Conservation (phyloP, 2,113 vertebrate species). For the Cyprichromis sp. region DNA sequence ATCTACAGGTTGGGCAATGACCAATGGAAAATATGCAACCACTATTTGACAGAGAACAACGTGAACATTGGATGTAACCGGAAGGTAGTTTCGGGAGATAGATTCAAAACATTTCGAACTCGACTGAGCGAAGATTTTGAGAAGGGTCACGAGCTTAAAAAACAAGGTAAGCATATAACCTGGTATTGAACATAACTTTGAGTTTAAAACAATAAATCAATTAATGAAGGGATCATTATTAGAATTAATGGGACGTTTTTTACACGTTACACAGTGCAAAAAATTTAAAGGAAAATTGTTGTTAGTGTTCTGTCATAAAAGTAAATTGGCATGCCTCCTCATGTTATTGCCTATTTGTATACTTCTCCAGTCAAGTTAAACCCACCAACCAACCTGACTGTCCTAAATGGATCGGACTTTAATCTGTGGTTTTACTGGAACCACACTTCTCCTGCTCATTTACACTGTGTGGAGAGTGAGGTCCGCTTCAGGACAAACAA, state of each 20-base stretch:
- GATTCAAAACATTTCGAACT: background rate
- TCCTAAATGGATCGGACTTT: slow-evolving; percentile 2
- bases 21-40: background rate
- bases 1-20: background rate
- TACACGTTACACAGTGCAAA: background rate
- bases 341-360: background rate
- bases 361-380: slow-evolving; percentile 34
- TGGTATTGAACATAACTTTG: background rate
- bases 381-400: slow-evolving; percentile 38
- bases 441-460: fast-evolving
- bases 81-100: fast-evolving
- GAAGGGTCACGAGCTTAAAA: background rate
- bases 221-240: background rate
- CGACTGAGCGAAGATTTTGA: fast-evolving
- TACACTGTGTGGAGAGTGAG: background rate
- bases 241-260: background rate
- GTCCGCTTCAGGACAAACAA: slow-evolving; percentile 18
- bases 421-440: slow-evolving; percentile 55
- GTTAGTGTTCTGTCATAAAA: background rate
- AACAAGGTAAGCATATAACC: background rate
- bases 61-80: slow-evolving; percentile 25
- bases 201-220: background rate
- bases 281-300: background rate
- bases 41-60: slow-evolving; percentile 22
- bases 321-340: background rate